These are phyloP conservation scores for Chromobotia macracanthus DNA, from an alignment of 2,797 vertebrate species.

Conservation along the genomic window DNA sequence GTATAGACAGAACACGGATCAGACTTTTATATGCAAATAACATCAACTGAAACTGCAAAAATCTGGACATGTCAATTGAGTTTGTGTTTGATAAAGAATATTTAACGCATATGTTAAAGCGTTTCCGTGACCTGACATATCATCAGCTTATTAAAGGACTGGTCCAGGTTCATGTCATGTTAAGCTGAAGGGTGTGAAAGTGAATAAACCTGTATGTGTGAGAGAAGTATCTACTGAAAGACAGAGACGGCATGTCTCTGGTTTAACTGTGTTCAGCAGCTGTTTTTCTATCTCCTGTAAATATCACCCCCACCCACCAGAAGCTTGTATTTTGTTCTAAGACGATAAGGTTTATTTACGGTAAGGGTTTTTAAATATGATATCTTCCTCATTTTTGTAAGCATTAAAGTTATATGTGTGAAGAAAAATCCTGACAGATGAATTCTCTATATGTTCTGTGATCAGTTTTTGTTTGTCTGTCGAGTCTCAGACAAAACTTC, in stretches of 20 bases:
- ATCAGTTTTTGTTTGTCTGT: conserved; percentile 80
- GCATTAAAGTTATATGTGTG: conserved; percentile 79
- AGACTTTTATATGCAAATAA: too few relatives aligned
- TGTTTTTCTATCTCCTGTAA: conserved; percentile 49
- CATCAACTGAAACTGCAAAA: too few relatives aligned
- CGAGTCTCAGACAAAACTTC: conserved; percentile 85
- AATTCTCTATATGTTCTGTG: conserved; percentile 66
- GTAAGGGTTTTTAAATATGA: conserved; percentile 81
- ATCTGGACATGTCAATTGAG: too few relatives aligned
- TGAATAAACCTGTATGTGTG: background rate
- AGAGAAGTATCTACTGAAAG: background rate
- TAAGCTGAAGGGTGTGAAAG: too few relatives aligned
- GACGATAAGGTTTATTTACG: conserved; percentile 80
- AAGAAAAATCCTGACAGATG: conserved; percentile 77
- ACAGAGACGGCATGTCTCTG: conserved; percentile 6
- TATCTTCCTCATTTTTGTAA: conserved; percentile 82
- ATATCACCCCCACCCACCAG: conserved; percentile 61
- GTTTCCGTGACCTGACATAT: too few relatives aligned
- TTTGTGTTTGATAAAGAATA: too few relatives aligned
- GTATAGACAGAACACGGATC: too few relatives aligned
- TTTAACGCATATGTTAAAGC: background rate
- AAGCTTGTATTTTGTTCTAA: conserved; percentile 85
- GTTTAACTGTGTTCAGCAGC: background rate
- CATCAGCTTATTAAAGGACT: background rate
- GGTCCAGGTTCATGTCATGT: background rate